phyloP scores from a whole-genome alignment of 1,140 invertebrate species.

The Diploscapter pachys region DNA sequence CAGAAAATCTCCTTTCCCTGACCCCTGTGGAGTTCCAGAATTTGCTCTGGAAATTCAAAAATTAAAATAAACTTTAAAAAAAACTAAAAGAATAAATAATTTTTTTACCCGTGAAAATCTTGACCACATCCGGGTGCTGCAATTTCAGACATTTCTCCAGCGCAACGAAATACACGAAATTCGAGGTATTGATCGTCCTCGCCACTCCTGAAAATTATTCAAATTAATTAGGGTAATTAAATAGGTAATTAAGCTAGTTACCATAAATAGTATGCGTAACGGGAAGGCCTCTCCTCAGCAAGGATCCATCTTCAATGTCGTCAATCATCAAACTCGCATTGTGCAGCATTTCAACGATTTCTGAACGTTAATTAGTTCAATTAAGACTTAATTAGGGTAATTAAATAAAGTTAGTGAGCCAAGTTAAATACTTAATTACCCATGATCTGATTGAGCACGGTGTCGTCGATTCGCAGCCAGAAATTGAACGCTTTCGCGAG shows the following conservation, averaged over 20 bases:
- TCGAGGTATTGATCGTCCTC: slow-evolving; percentile 89
- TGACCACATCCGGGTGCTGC: slow-evolving; percentile 74
- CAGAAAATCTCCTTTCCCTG: slow-evolving; percentile 98
- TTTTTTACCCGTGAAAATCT: slow-evolving; percentile 61
- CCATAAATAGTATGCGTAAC: slow-evolving; percentile 94
- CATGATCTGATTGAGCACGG: slow-evolving; percentile 18
- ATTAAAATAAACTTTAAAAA: slow-evolving; percentile 13
- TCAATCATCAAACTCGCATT: slow-evolving; percentile 83
- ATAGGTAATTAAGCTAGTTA: too few species aligned
- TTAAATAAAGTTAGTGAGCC: not conserved
- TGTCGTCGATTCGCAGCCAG: slow-evolving; percentile 72
- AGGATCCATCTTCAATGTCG: slow-evolving; percentile 94
- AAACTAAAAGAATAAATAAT: too few species aligned
- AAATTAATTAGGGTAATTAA: too few species aligned
- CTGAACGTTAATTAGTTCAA: slow-evolving; percentile 60
- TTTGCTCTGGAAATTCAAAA: slow-evolving; percentile 68
- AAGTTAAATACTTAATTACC: not conserved
- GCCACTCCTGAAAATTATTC: slow-evolving; percentile 59
- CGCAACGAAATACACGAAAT: slow-evolving; percentile 86
- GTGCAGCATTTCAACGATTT: slow-evolving; percentile 90
- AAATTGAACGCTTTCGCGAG: slow-evolving; percentile 83
- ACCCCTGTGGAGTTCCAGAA: slow-evolving; percentile 86
- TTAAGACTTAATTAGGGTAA: too few species aligned
- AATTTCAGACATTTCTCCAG: slow-evolving; percentile 78
- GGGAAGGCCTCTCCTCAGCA: slow-evolving; percentile 80